Base-by-base conservation (phyloP, 2,797 vertebrate genomes). In the Meriones psammophilus region DNA sequence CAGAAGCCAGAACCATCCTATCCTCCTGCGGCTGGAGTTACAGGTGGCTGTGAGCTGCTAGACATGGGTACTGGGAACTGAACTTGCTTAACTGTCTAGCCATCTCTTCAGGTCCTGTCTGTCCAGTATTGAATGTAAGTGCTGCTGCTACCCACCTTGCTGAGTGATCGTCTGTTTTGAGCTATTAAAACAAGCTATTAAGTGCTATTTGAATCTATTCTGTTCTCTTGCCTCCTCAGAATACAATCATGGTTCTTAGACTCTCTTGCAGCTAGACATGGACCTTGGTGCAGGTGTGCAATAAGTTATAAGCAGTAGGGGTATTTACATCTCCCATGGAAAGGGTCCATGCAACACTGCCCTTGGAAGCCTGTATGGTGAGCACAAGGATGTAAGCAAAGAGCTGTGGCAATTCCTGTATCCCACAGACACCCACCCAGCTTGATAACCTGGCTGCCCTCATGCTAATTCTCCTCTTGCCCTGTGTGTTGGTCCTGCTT, bases 401-500 rank as follows among this genome's bases (percentile, higher is more conserved):
- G 24, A 84, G 28, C 36, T 17, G 14, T 71, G 68, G 64, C 42
- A 24, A 14, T n/a, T 64, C 56, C 39, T 26, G 28, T 22, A 18
- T 76, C 10, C 50, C 17, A 15, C 42, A 9, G 58, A 64, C 18
- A 64, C 4, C 13, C 30, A 24, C 30, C 50, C 58, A 66, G 26
- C 58, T 83, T n/a, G 14, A 30, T 15, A 62, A 62, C 20, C 15
- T 50, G 30, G 33, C 33, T 73, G 36, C 14, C 36, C 36, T 74
- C 33, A 0, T 8, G 8, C 8, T 0, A 0, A n/a, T 5, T 58
- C 28, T 77, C 73, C 73, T 46, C 17, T 42, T 24, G 4, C n/a
- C 60, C 60, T 66, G 30, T n/a, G 10, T 36, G 39, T 30, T 78
- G 20, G 60, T 36, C 36, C 60, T 36, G 1, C 30, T 68, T 50